Evolutionary conservation across 2,113 vertebrate species (phyloP), one percentile per base, ranked within the genome.

Genomic region (Columba janthina): DNA sequence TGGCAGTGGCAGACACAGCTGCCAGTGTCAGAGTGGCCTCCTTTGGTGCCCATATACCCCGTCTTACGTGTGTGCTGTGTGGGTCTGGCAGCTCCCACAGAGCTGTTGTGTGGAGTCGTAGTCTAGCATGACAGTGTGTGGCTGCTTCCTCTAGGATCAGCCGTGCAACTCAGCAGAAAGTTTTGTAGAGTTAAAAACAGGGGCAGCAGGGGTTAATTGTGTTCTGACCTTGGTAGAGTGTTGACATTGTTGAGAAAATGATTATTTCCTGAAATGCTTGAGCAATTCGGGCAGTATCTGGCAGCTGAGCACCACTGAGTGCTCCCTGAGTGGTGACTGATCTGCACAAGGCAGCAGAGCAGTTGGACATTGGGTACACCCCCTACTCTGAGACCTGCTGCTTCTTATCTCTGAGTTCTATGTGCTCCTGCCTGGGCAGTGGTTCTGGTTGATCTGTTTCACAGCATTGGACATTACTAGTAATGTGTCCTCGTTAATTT

Each of bases 31-130:
- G 85, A 60, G 38, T 5, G 16, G 25, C 40, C 40, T 54, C 22
- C 19, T 15, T 7, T 9, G 44, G 29, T 29, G 46, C 70, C 60
- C 31, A 0, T 12, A 40, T 46, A 14, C 38, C 32, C 25, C 8
- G 0, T 19, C 7, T 10, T 40, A 14, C 0, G 1, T 20, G 46
- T 10, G 0, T 6, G 42, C 31, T 50, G 0, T 0, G 1, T 6
- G 18, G 60, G 26, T 53, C 13, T 0, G 9, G 3, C 25, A 15
- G 48, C 22, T 86, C 10, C 57, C 4, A 0, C 20, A 12, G 69
- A 31, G 16, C 15, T 88, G 40, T 29, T 42, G 21, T 2, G 0
- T 15, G 46, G 18, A 60, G 40, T 44, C 4, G 0, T 40, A 11
- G 16, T 48, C 92, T 71, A 72, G 38, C 9, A 2, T 5, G 4